Conservation (phyloP, 2,888 invertebrate genomes). For the Agrilus biguttatus region DNA sequence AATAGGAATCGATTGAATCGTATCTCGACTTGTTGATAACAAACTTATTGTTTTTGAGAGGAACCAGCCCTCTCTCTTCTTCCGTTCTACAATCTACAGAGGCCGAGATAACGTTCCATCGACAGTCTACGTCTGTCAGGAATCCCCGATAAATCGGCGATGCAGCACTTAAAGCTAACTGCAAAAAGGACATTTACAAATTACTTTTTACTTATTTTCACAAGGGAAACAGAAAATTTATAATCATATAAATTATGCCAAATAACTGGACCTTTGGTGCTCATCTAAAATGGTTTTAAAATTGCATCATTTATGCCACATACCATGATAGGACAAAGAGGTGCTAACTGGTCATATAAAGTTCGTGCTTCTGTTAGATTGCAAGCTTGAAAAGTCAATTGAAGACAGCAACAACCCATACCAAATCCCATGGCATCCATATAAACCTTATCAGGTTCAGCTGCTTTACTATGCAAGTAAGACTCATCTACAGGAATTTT, state of each 20-base stretch:
- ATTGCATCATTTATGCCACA: conserved; percentile 8
- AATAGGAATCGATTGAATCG: conserved; percentile 94
- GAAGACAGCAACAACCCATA: conserved; percentile 97
- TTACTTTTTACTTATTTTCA: too few relatives aligned
- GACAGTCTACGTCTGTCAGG: conserved; percentile 89
- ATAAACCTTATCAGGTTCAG: conserved; percentile 82
- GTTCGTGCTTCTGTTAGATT: conserved; percentile 91
- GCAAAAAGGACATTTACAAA: conserved; percentile 15
- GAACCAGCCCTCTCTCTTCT: conserved; percentile 75
- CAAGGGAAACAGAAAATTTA: too few relatives aligned
- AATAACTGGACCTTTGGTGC: too few relatives aligned
- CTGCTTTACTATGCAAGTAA: conserved; percentile 45
- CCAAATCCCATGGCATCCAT: conserved; percentile 99
- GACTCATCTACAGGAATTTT: conserved; percentile 71
- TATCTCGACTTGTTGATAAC: conserved; percentile 88
- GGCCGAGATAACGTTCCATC: conserved; percentile 94
- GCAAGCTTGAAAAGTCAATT: conserved; percentile 92
- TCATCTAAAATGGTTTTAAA: too few relatives aligned
- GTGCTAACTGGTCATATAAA: conserved; percentile 93
- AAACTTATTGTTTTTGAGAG: conserved; percentile 60
- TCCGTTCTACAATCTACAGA: conserved; percentile 91
- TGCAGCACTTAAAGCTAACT: conserved; percentile 93
- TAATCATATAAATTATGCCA: too few relatives aligned
- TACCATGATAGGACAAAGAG: conserved; percentile 93
- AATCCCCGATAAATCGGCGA: conserved; percentile 90